These are phyloP conservation scores for Cabera pusaria DNA, from an alignment of 2,888 invertebrate species.

Conservation along the genomic window DNA sequence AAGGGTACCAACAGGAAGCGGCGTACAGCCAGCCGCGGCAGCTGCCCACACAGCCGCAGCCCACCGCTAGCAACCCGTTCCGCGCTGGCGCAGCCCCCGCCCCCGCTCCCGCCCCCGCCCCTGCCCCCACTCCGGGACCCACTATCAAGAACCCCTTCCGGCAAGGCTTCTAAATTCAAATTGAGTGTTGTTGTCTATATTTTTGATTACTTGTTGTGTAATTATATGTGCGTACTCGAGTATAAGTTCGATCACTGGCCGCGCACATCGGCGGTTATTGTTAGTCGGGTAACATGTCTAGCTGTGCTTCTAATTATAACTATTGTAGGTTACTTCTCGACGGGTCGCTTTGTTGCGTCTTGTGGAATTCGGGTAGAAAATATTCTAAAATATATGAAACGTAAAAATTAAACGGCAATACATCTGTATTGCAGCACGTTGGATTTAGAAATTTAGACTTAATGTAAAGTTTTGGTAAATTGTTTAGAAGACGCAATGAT, in stretches of 20 bases:
- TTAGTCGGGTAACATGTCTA: conserved; percentile 67
- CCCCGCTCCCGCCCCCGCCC: conserved; percentile 38
- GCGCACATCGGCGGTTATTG: conserved; percentile 56
- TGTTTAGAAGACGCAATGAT: conserved; percentile 29
- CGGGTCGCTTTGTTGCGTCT: conserved; percentile 14
- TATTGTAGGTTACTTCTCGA: conserved; percentile 19
- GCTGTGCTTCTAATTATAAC: conserved; percentile 57
- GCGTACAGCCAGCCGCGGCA: conserved; percentile 70
- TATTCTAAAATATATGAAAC: too few species aligned
- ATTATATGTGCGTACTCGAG: conserved; percentile 72
- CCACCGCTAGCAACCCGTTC: conserved; percentile 72
- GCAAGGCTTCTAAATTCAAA: conserved; percentile 87
- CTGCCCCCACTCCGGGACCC: conserved; percentile 63
- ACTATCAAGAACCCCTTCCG: conserved; percentile 90
- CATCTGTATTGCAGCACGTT: too few species aligned
- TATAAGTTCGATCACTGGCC: conserved; percentile 80
- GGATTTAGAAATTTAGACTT: too few species aligned
- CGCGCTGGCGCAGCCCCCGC: conserved; percentile 53
- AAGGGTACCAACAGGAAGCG: conserved; percentile 58
- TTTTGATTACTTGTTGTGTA: conserved; percentile 81
- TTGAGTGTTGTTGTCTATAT: conserved; percentile 75
- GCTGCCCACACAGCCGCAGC: conserved; percentile 75
- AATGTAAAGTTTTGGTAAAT: too few species aligned
- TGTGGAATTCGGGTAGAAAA: too few species aligned
- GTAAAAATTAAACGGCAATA: too few species aligned